phyloP scores from a whole-genome alignment of 2,797 vertebrate genomes.

The Pipistrellus kuhlii region DNA sequence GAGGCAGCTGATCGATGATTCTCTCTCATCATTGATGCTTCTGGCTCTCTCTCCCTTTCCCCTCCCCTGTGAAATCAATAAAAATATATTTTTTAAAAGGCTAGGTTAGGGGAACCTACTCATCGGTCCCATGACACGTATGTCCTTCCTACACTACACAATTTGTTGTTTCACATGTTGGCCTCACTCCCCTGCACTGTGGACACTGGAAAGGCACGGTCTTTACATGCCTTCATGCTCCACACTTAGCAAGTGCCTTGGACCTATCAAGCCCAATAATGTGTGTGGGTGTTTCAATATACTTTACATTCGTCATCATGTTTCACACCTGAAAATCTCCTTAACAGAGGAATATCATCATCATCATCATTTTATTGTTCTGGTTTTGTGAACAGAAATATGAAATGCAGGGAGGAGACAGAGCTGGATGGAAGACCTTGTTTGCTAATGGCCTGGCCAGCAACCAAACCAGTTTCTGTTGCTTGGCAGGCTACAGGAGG shows the following conservation, averaged over 20 bases:
- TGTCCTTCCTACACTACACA: not conserved
- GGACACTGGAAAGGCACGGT: not conserved
- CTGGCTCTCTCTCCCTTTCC: no score
- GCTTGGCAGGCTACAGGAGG: not conserved
- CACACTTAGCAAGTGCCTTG: constrained; percentile 29
- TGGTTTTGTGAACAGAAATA: constrained; percentile 54
- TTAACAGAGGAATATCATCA: not conserved
- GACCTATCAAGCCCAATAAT: not conserved
- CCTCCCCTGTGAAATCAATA: no score
- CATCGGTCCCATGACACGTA: not conserved
- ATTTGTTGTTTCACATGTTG: constrained; percentile 32
- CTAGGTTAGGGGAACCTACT: not conserved
- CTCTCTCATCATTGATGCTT: no score
- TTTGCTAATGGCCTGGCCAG: not conserved
- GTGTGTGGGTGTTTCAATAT: not conserved
- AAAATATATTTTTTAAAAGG: not conserved
- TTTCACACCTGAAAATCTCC: constrained; percentile 45
- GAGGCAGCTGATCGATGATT: no score
- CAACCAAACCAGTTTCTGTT: constrained; percentile 46
- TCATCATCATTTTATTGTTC: constrained; percentile 32
- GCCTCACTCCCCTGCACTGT: not conserved
- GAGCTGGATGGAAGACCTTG: not conserved
- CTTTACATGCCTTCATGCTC: not conserved
- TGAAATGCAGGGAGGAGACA: constrained; percentile 47
- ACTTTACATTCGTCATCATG: constrained; percentile 5